Conservation (phyloP, 2,888 invertebrate genomes). For the Hololepta plana region DNA sequence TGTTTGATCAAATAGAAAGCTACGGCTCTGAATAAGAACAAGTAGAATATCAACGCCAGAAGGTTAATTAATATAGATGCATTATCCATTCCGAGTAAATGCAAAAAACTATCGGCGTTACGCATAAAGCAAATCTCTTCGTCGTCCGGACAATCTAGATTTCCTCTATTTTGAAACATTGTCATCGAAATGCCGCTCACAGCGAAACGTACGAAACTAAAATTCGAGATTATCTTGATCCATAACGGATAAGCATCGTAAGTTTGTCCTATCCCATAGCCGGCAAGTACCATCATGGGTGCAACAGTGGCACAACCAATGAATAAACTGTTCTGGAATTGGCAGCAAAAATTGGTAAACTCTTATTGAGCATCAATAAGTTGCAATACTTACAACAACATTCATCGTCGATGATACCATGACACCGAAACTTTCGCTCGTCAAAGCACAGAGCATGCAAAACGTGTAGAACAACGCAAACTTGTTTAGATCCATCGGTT, state of each 20-base stretch:
- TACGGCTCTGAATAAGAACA: constrained; percentile 42
- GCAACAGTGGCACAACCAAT: constrained; percentile 75
- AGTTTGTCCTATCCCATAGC: constrained; percentile 72
- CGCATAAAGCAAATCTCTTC: constrained; percentile 58
- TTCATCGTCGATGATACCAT: constrained; percentile 56
- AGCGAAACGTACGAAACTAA: constrained; percentile 55
- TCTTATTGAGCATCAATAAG: constrained; percentile 1
- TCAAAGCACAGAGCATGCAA: constrained; percentile 51
- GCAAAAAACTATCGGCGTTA: constrained; percentile 53
- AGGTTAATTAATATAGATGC: constrained; percentile 51
- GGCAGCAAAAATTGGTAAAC: constrained; percentile 5
- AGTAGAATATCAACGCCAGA: constrained; percentile 37
- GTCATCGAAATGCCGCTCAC: constrained; percentile 59
- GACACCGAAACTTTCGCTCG: constrained; percentile 63
- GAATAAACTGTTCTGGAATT: constrained; percentile 66
- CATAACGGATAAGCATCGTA: constrained; percentile 46
- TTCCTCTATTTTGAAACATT: constrained; percentile 56
- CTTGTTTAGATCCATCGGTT: constrained; percentile 52
- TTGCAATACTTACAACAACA: constrained; percentile 46
- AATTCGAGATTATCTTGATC: constrained; percentile 60
- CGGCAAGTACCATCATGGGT: constrained; percentile 74
- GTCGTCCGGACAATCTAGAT: constrained; percentile 52
- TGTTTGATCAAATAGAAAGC: constrained; percentile 57
- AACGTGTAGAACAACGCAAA: constrained; percentile 49
- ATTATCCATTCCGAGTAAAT: constrained; percentile 55